Conservation (phyloP, 2,888 invertebrate genomes). For the Aphodius sticticus region DNA sequence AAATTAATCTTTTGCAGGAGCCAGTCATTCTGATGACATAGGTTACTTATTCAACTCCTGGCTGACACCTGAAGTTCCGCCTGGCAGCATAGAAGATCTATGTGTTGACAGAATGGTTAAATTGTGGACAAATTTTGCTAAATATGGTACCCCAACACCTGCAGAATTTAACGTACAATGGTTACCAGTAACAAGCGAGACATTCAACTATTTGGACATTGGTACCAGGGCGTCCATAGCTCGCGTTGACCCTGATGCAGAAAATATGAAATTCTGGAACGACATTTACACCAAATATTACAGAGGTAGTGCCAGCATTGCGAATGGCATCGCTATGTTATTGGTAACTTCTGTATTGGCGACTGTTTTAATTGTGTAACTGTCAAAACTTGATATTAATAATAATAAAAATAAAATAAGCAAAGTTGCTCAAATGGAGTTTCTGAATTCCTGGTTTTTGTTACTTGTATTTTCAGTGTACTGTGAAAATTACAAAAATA, state of each 20-base stretch:
- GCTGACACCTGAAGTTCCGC: constrained; percentile 37
- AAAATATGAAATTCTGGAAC: constrained; percentile 51
- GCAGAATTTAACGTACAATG: constrained; percentile 40
- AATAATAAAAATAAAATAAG: background rate
- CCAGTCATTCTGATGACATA: constrained; percentile 49
- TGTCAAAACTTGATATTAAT: background rate
- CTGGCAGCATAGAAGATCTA: constrained; percentile 42
- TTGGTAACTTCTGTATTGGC: background rate
- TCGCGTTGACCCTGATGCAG: constrained; percentile 46
- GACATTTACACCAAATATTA: constrained; percentile 32
- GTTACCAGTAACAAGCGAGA: constrained; percentile 45
- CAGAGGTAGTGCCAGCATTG: background rate
- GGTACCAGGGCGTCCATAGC: constrained; percentile 44
- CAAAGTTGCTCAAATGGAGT: background rate
- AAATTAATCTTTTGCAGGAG: constrained; percentile 38
- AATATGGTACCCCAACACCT: constrained; percentile 46
- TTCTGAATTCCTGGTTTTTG: too few species aligned
- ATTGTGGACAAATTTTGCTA: constrained; percentile 51
- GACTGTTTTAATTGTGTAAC: background rate
- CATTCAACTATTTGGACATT: constrained; percentile 50
- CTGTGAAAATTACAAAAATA: too few species aligned
- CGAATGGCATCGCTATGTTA: background rate
- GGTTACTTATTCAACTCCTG: constrained; percentile 47
- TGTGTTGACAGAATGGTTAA: constrained; percentile 43
- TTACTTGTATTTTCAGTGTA: too few species aligned